Conservation (phyloP, 1,140 invertebrate species). For the Grapholita molesta region DNA sequence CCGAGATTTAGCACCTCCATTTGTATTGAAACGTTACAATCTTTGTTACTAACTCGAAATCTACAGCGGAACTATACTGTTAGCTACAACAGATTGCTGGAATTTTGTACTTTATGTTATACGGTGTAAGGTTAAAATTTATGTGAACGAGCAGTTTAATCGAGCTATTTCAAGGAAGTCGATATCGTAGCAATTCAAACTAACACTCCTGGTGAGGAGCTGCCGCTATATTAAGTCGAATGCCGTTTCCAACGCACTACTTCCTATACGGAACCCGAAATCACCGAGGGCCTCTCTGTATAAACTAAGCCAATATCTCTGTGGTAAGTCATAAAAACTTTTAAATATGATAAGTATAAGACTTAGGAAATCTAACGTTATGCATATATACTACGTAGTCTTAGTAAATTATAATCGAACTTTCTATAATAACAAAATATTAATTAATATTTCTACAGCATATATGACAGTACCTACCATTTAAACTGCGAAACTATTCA, state of each 20-base stretch:
- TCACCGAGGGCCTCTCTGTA: not conserved
- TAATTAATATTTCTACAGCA: too few species aligned
- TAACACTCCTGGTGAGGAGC: not conserved
- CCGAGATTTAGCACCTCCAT: slow-evolving; percentile 53
- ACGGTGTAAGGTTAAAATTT: not conserved
- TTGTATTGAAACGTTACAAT: slow-evolving; percentile 53
- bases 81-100: not conserved
- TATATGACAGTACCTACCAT: too few species aligned
- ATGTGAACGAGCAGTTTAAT: not conserved
- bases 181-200: not conserved
- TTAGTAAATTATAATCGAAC: too few species aligned
- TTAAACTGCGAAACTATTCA: too few species aligned
- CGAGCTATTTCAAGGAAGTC: not conserved
- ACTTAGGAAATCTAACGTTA: too few species aligned
- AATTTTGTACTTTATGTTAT: not conserved
- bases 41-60: slow-evolving; percentile 50
- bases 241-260: not conserved
- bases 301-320: too few species aligned
- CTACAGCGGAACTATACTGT: slow-evolving; percentile 24
- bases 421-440: too few species aligned
- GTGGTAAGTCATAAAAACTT: too few species aligned
- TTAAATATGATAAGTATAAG: too few species aligned
- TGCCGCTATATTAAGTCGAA: not conserved
- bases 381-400: too few species aligned
- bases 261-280: not conserved